phyloP scores from a whole-genome alignment of 2,888 invertebrate species.

The Noctuana brunneofusca region DNA sequence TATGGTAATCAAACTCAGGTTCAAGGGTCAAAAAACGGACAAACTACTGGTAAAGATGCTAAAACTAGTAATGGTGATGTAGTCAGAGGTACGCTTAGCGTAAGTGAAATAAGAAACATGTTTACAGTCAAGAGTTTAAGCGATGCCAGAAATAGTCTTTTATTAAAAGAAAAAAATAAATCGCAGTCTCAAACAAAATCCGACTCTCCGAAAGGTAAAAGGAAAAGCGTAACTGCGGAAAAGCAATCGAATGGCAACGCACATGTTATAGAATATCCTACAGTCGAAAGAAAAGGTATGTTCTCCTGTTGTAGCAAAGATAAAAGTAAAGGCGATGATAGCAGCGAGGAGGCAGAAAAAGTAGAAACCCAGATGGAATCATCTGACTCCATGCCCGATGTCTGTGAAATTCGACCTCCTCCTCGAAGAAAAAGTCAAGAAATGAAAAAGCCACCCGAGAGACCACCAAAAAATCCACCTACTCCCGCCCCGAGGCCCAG shows the following conservation, averaged over 20 bases:
- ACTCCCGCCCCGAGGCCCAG: slow-evolving; percentile 79
- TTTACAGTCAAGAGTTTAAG: slow-evolving; percentile 77
- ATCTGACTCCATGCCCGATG: slow-evolving; percentile 73
- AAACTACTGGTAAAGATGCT: slow-evolving; percentile 48
- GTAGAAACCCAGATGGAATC: slow-evolving; percentile 63
- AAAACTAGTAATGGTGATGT: slow-evolving; percentile 73
- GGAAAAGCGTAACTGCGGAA: slow-evolving; percentile 67
- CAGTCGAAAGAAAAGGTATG: slow-evolving; percentile 87
- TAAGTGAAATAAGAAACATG: slow-evolving; percentile 80
- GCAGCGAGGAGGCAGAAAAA: slow-evolving; percentile 69
- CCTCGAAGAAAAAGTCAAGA: slow-evolving; percentile 84
- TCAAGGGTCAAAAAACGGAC: slow-evolving; percentile 55
- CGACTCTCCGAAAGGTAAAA: slow-evolving; percentile 74
- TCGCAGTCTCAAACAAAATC: slow-evolving; percentile 58
- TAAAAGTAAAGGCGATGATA: slow-evolving; percentile 79
- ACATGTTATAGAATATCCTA: slow-evolving; percentile 88
- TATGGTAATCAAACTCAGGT: slow-evolving; percentile 71
- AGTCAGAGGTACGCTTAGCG: slow-evolving; percentile 82
- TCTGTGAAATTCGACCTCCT: slow-evolving; percentile 84
- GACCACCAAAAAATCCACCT: slow-evolving; percentile 85
- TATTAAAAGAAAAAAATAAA: slow-evolving; percentile 75
- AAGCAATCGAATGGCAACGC: slow-evolving; percentile 72
- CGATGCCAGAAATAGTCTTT: slow-evolving; percentile 77
- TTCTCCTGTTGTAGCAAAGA: slow-evolving; percentile 88
- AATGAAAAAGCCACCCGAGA: slow-evolving; percentile 83